Evolutionary conservation across 2,113 vertebrate species (phyloP).

Genomic region (Eclectus roratus): DNA sequence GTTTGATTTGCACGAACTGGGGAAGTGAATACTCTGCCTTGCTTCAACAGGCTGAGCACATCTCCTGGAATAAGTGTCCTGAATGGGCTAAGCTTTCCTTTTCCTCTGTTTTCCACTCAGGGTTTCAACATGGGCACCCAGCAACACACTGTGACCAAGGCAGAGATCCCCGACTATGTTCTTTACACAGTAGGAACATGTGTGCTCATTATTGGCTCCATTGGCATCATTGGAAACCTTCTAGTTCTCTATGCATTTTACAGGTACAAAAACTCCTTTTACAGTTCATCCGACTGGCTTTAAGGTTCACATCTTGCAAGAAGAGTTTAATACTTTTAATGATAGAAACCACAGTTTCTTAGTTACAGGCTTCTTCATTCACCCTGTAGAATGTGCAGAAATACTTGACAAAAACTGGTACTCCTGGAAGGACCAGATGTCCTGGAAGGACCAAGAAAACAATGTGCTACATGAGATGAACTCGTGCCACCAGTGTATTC

Average conservation of each 20-base stretch:
- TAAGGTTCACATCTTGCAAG: neutral
- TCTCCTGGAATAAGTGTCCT: neutral
- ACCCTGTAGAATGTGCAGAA: neutral
- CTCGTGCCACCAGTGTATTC: neutral
- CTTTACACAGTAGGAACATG: slow-evolving; percentile 58
- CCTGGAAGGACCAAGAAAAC: neutral
- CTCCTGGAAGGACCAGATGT: neutral
- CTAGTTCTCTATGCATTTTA: slow-evolving; percentile 71
- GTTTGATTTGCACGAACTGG: neutral
- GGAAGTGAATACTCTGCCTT: neutral
- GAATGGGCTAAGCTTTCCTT: neutral
- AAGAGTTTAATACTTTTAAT: neutral
- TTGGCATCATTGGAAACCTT: slow-evolving; percentile 67
- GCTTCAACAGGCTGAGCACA: neutral
- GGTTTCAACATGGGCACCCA: slow-evolving; percentile 34
- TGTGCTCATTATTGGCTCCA: slow-evolving; percentile 69
- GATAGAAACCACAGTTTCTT: neutral
- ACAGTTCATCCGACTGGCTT: neutral
- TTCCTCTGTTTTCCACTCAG: slow-evolving; percentile 22
- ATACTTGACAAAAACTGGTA: neutral
- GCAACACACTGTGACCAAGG: neutral
- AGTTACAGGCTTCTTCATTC: neutral
- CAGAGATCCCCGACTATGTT: slow-evolving; percentile 47
- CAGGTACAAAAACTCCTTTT: slow-evolving; percentile 48
- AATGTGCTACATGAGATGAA: neutral